These are phyloP conservation scores for Dipus sagitta DNA, from an alignment of 2,797 vertebrate genomes.

Conservation along the genomic window DNA sequence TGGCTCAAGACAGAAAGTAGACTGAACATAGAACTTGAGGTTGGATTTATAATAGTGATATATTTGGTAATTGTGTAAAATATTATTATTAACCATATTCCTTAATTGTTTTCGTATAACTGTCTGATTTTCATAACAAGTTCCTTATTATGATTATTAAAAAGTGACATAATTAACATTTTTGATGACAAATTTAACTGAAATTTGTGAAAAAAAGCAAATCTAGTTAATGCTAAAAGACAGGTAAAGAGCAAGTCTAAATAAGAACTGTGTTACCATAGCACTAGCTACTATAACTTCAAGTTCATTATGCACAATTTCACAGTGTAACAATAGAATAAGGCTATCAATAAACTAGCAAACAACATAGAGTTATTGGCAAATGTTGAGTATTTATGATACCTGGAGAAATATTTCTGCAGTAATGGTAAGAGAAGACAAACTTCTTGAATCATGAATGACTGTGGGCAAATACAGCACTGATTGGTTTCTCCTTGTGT, in stretches of 20 bases:
- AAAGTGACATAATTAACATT: slow-evolving; percentile 17
- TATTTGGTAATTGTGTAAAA: background rate
- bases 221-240: background rate
- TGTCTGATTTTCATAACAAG: background rate
- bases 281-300: background rate
- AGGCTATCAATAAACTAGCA: background rate
- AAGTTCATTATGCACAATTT: background rate
- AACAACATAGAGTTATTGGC: background rate
- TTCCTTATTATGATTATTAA: background rate
- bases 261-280: background rate
- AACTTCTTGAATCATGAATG: background rate
- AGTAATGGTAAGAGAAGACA: background rate
- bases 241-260: background rate
- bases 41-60: background rate
- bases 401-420: background rate
- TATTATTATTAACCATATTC: background rate
- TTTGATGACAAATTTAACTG: background rate
- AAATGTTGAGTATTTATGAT: background rate
- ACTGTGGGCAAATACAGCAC: background rate
- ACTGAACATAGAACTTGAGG: background rate
- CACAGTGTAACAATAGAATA: background rate
- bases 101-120: background rate
- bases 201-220: background rate
- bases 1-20: background rate
- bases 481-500: background rate